Evolutionary conservation across 2,888 invertebrate species (phyloP), one percentile per base, ranked within the genome.

Genomic region (Physocephala rufipes): DNA sequence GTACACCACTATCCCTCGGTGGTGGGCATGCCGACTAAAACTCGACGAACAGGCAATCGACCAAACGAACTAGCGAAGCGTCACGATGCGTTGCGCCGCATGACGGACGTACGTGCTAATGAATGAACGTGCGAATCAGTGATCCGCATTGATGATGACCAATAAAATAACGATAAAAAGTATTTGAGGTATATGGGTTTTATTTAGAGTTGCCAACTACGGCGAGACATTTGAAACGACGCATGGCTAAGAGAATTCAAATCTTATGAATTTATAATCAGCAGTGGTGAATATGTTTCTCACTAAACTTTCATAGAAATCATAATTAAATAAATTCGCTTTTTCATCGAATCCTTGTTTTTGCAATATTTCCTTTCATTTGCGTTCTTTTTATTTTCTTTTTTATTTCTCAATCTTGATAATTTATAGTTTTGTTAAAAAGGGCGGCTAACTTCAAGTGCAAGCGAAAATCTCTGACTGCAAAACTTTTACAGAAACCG

Each of bases 141-240:
- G 83, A 81, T 83, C 80, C 83, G 83, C 81, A 81, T 83, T 84
- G 84, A 81, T 84, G 84, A 81, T 84, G 84, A 82, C 82, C 84
- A 84, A 83, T 82, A 83, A 84, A 85, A 84, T 85, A 83, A 85
- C 85, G 85, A 84, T 84, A 85, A 84, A 83, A 84, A 84, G 84
- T 85, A 84, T 84, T 85, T 84, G 83, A 82, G 84, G 84, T 84
- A 85, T 85, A 81, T 77, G 82, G 84, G 83, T 79, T 82, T 80
- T 76, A 76, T 78, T 77, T 36, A 36, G 36, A 36, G 77, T 81
- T 74, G 73, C 76, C 75, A 19, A 24, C 58, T 15, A 69, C 69
- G 58, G 59, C 64, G 64, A 49, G 53, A 51, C 7, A 51, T 43
- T 28, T 49, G 30, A 53, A 36, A 21, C 66, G 53, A 53, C 36